These are phyloP conservation scores for Actias luna DNA, from an alignment of 2,888 invertebrate genomes.

Conservation along the genomic window DNA sequence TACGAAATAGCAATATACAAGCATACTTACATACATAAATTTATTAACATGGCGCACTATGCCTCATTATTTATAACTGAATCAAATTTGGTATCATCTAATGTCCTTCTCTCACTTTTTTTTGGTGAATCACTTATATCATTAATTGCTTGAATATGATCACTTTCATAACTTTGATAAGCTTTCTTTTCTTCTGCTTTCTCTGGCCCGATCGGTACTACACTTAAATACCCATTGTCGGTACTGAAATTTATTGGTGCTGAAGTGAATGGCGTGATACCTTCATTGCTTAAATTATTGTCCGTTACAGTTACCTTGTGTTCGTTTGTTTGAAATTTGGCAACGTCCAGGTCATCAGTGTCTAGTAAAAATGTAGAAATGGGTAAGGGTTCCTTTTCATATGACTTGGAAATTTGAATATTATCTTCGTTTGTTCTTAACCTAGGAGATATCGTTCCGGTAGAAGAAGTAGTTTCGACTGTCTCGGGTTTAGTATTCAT, in stretches of 20 bases:
- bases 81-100: conserved; percentile 62
- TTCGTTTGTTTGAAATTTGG: conserved; percentile 28
- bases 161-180: conserved; percentile 50
- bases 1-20: conserved; percentile 58
- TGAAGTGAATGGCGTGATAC: conserved; percentile 22
- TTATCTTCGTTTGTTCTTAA: conserved; percentile 22
- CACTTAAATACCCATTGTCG: conserved; percentile 57
- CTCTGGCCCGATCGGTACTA: conserved; percentile 60
- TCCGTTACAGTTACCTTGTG: conserved; percentile 28
- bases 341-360: conserved; percentile 64
- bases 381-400: conserved; percentile 39
- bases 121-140: conserved; percentile 74
- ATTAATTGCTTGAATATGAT: conserved; percentile 62
- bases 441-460: conserved; percentile 13
- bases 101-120: conserved; percentile 74
- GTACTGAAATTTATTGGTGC: conserved; percentile 26
- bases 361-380: conserved; percentile 65
- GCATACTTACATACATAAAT: conserved; percentile 38
- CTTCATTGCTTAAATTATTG: conserved; percentile 31
- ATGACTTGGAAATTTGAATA: conserved; percentile 25
- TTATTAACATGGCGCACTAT: conserved; percentile 39
- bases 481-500: conserved; percentile 37
- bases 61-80: conserved; percentile 62
- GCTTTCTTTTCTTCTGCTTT: conserved; percentile 45
- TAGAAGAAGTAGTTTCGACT: conserved; percentile 22